Base-by-base conservation (phyloP, 92 coral and sea anemone genomes). In the Epizoanthus ramosus region DNA sequence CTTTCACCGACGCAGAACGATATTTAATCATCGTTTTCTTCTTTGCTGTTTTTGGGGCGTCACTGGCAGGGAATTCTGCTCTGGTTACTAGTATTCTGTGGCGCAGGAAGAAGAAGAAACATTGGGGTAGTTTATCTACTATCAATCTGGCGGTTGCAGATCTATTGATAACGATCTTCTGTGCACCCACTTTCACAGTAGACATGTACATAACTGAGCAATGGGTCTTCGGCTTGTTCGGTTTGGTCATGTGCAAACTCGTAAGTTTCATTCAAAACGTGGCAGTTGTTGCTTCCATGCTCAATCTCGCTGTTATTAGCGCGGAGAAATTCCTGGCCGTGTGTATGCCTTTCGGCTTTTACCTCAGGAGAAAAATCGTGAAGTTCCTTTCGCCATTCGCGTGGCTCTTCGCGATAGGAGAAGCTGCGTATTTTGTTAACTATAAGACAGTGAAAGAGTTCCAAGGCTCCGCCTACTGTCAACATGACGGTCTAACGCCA, bases 191-290 rank as follows among this genome's bases (percentile, higher is more conserved):
- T 0, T 67, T 67, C 1, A 67, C 39, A 18, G 15, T 67, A 37
- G 72, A 67, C 8, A 67, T 67, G 50, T 67, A 67, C 23, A 33
- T 67, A 21, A 67, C 72, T 3, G 72, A 67, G 22, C 5, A 33
- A 8, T 67, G 72, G 72, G 9, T 67, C 28, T 10, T 41, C 50
- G 72, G 50, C 8, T 67, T n/a, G 18, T 6, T 67, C n/a, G 72
- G 72, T n/a, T 33, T 37, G 72, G 35, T 67, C 8, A 2, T 67
- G 43, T 67, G 72, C 72, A 67, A 67, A 21, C n/a, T 67, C 4
- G n/a, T 67, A 8, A 67, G 72, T 17, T 67, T 67, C 47, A n/a
- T 67, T 67, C 72, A 67, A 33, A 67, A 67, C 72, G 72, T 67
- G 22, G 72, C 72, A 15, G 72, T 67, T 24, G 72, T 67, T 0